Percentiles rank a stretch among this genome's conserved stretches.
Evolutionary conservation across 2,888 invertebrate species (phyloP).

Genomic region (Gastracanthus pulcherrimus): DNA sequence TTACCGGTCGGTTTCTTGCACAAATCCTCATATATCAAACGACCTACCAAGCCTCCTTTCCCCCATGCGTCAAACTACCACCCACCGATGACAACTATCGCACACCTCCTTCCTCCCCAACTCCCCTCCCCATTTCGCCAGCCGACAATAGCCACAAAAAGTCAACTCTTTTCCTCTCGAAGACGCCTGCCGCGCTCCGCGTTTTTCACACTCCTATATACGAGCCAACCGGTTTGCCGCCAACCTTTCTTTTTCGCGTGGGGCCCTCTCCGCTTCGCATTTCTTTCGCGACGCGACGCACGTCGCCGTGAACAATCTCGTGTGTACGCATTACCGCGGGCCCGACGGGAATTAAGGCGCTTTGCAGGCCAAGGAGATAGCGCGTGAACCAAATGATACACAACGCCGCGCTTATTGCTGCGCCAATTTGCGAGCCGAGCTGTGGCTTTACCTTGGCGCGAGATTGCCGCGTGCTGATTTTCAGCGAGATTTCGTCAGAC

Average conservation of each 20-base stretch:
- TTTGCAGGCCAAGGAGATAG: slow-evolving; percentile 20
- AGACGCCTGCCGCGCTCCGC: too few relatives aligned
- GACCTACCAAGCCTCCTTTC: too few relatives aligned
- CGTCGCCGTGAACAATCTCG: background rate
- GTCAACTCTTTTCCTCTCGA: background rate
- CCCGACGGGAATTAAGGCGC: background rate
- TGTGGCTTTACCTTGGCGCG: background rate
- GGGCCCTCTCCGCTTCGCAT: background rate
- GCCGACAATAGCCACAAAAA: background rate
- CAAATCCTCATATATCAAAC: too few relatives aligned
- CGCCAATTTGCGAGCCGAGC: too few relatives aligned
- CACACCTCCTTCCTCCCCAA: too few relatives aligned
- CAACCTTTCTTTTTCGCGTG: slow-evolving; percentile 11
- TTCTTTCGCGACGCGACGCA: background rate
- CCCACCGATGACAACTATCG: too few relatives aligned
- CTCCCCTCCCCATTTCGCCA: too few relatives aligned
- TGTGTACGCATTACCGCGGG: background rate
- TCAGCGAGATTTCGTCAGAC: too few relatives aligned
- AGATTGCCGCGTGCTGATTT: too few relatives aligned
- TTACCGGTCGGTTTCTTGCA: too few relatives aligned
- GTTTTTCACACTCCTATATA: slow-evolving; percentile 14
- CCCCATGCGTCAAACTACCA: too few relatives aligned
- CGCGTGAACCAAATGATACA: background rate
- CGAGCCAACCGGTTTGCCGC: slow-evolving; percentile 24
- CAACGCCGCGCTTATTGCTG: too few relatives aligned